Evolutionary conservation across 1,140 invertebrate species (phyloP).

Genomic region (Bacillus rossius): DNA sequence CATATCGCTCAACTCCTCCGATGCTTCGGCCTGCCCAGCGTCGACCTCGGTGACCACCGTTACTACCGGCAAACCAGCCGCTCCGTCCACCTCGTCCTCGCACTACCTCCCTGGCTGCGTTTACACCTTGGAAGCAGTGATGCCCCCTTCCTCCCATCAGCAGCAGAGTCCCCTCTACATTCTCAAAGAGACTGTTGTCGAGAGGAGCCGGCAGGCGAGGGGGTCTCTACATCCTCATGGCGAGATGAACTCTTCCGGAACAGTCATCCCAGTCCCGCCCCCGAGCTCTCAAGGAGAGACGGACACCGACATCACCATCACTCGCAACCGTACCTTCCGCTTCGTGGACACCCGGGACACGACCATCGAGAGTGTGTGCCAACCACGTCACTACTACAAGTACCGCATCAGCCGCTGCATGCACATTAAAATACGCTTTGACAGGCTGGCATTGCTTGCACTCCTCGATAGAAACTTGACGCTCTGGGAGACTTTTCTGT

Average conservation of each 20-base stretch:
- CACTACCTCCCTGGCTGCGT: not conserved
- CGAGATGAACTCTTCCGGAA: too few species aligned
- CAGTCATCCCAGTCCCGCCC: conserved; percentile 5
- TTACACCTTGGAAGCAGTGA: conserved; percentile 5
- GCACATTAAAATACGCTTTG: conserved; percentile 75
- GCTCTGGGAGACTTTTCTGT: conserved; percentile 75
- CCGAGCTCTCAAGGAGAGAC: conserved; percentile 32
- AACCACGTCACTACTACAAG: conserved; percentile 79
- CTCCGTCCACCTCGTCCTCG: conserved; percentile 13
- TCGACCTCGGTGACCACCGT: too few species aligned
- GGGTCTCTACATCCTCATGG: not conserved
- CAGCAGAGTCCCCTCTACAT: conserved; percentile 8
- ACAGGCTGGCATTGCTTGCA: conserved; percentile 85
- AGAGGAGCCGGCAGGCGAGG: not conserved
- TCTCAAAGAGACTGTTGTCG: not conserved
- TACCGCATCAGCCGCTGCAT: conserved; percentile 68
- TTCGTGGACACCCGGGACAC: conserved; percentile 29
- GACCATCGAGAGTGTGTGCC: conserved; percentile 20
- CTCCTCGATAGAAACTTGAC: conserved; percentile 90
- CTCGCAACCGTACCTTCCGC: conserved; percentile 23
- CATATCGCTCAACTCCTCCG: conserved; percentile 51
- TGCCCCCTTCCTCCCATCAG: conserved; percentile 1
- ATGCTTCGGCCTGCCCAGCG: not conserved
- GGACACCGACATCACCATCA: conserved; percentile 31
- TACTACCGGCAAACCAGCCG: conserved; percentile 44